These are phyloP conservation scores for Dasyurus viverrinus DNA, from an alignment of 2,113 vertebrate genomes.

Conservation along the genomic window DNA sequence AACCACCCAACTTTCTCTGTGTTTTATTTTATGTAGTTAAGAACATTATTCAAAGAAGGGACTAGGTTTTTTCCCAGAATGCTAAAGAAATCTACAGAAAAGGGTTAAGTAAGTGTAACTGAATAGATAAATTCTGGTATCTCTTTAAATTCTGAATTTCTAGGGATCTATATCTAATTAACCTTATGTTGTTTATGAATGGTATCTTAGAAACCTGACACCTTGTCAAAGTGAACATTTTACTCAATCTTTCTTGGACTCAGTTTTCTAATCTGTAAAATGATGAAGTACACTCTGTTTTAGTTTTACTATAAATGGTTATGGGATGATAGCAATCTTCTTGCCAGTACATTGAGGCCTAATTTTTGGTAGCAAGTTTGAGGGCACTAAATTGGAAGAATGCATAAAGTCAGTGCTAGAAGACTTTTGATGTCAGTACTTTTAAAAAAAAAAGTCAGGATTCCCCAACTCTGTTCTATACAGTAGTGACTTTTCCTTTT, in stretches of 20 bases:
- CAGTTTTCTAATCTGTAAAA: not conserved
- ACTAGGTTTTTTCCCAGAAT: not conserved
- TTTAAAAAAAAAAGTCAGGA: not conserved
- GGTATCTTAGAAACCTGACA: not conserved
- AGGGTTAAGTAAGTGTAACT: not conserved
- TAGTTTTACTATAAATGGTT: not conserved
- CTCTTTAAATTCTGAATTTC: not conserved
- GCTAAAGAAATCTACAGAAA: not conserved
- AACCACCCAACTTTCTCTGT: not conserved
- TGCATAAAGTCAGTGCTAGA: not conserved
- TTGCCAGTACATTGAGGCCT: not conserved
- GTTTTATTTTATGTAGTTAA: slow-evolving; percentile 4
- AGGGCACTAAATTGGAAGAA: not conserved
- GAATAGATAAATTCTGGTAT: not conserved
- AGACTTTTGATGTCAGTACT: not conserved
- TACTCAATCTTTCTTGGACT: not conserved
- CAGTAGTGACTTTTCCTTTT: not conserved
- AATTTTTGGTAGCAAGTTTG: not conserved
- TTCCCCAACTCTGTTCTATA: not conserved
- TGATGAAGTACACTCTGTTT: not conserved
- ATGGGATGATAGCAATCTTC: not conserved
- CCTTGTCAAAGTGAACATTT: not conserved
- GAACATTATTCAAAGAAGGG: not conserved
- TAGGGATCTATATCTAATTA: not conserved
- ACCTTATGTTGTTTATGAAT: not conserved